Conservation (phyloP, 2,797 vertebrate genomes). For the Thunnus albacares region DNA sequence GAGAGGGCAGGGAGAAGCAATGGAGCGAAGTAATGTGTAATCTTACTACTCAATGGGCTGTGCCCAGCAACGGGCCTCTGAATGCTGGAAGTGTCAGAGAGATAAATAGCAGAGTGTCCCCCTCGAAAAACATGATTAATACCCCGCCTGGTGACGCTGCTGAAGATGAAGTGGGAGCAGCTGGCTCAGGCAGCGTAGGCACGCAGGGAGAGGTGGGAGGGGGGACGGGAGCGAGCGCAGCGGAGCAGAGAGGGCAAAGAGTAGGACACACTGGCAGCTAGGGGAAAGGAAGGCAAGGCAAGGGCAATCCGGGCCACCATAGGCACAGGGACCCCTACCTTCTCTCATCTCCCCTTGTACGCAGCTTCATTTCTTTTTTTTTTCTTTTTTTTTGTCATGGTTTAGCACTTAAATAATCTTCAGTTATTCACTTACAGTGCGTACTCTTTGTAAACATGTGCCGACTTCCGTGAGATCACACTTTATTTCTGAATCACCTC, state of each 20-base stretch:
- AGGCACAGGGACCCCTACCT: slow-evolving; percentile 77
- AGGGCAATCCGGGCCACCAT: slow-evolving; percentile 86
- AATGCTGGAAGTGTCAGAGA: slow-evolving; percentile 99
- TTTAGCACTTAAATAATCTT: slow-evolving; percentile 82
- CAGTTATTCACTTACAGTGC: slow-evolving; percentile 37
- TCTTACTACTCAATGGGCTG: slow-evolving; percentile 99
- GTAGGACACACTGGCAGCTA: slow-evolving; percentile 93
- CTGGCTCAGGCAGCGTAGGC: slow-evolving; percentile 98
- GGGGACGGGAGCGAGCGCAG: slow-evolving; percentile 86
- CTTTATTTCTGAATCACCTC: slow-evolving; percentile 6
- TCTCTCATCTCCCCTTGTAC: slow-evolving; percentile 54
- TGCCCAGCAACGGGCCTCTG: slow-evolving; percentile 96
- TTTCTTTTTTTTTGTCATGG: slow-evolving; percentile 28
- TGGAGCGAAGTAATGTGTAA: slow-evolving; percentile 99
- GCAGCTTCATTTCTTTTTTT: slow-evolving; percentile 43
- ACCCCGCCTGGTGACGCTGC: slow-evolving; percentile 98
- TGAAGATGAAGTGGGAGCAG: slow-evolving; percentile 99
- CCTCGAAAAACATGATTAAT: slow-evolving; percentile 99
- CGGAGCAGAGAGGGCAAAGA: slow-evolving; percentile 99
- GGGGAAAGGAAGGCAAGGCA: slow-evolving; percentile 87
- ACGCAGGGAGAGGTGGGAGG: slow-evolving; percentile 90
- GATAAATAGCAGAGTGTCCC: slow-evolving; percentile 99
- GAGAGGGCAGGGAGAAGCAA: slow-evolving; percentile 99
- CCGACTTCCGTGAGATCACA: slow-evolving; percentile 51
- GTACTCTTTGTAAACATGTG: slow-evolving; percentile 42